Base-by-base conservation (phyloP, 2,113 vertebrate genomes). In the Pseudonaja textilis region DNA sequence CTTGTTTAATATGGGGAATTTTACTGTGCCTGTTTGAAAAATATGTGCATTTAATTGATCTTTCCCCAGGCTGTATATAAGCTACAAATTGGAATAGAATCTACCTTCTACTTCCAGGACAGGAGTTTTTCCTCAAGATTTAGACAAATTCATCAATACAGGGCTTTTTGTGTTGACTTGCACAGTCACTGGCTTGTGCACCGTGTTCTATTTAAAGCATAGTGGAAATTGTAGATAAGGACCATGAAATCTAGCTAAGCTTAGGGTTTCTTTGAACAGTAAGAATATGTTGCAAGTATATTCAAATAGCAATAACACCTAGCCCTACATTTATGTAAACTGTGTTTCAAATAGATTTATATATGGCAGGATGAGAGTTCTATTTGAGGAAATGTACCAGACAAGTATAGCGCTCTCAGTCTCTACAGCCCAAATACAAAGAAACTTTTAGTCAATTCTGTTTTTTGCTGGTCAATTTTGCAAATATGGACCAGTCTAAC, bases 1-100 rank as follows among this genome's bases (percentile, higher is more conserved):
- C 23, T 91, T 90, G 91, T 42, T 22, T 14, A 0, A 0, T 61
- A 74, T 10, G 69, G 59, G 87, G 64, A 69, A 59, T 95, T 88
- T n/a, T 87, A 90, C 87, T 90, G 55, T 55, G 22, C 94, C 9
- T 3, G 1, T 45, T 90, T 96, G 90, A 90, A 55, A 91, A 64
- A 26, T 91, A 52, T 81, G 34, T 90, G 16, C 86, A 87, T 92
- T 61, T 93, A 9, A 94, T 56, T 12, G 64, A 50, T 81, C 69
- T 74, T 87, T 74, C 52, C 29, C 34, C 39, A 14, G 69, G 81
- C 89, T 94, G 90, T 74, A 93, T 55, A 25, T 56, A 57, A 91
- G 34, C 20, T 8, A 52, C 91, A 87, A 91, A 91, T 22, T 26
- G 91, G n/a, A 93, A 57, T 91, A 92, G 57, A 89, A 42, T 12